Evolutionary conservation across 2,113 vertebrate species (phyloP), one percentile per base, ranked within the genome.

Genomic region (Alces alces): DNA sequence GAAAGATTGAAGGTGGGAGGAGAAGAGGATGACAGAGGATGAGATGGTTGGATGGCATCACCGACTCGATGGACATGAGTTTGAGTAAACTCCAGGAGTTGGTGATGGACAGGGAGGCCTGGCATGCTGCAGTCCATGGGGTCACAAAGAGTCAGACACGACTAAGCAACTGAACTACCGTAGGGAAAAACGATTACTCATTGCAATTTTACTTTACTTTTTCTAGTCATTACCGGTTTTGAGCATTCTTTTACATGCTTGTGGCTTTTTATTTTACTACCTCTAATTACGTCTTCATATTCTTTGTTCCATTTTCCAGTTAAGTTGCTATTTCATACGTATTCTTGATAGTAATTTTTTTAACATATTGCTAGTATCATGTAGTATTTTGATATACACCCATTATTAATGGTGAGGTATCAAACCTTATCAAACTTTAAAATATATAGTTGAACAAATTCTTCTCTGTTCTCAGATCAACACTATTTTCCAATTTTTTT

Each of bases 61-160:
- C 8, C 19, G 4, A 66, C 64, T 66, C 33, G 10, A 66, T 36
- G 8, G 33, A 36, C 2, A 66, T 36, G 64, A 36, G 9, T 66
- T 10, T 66, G 19, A 66, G 33, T 36, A 36, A 66, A 36, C 33
- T 66, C 33, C 17, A 19, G 19, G 33, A 66, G 33, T 11, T 66
- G 64, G 17, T 66, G 64, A 66, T 36, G 64, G 16, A 66, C 33
- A 21, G 16, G 16, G 33, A 66, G 64, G 33, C 33, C 64, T 66
- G 64, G 16, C n/a, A 2, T 36, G 19, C n/a, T 70, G n/a, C 64
- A 36, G 17, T 36, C 64, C 64, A 36, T 21, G 64, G 64, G 8
- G n/a, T 70, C 0, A 0, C 64, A 70, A 36, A 36, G 9, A 70
- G n/a, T 66, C 9, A 36, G 64, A 36, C 1, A 9, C 4, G 5